Percentiles rank a stretch among this genome's conserved stretches.
These are phyloP conservation scores for Bibio marci DNA, from an alignment of 2,888 invertebrate genomes.

Conservation along the genomic window DNA sequence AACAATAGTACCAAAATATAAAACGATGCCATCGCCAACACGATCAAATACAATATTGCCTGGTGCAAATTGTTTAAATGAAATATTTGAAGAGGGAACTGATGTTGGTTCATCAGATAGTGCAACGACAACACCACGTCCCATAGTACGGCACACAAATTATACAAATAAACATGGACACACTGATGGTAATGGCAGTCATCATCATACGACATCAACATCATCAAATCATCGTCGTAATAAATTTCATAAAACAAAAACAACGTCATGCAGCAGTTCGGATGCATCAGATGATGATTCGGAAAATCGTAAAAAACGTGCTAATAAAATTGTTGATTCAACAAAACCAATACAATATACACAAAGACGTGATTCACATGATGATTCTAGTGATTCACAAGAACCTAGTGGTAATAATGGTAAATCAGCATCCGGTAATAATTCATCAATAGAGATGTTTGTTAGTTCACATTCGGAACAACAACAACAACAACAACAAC, in stretches of 20 bases:
- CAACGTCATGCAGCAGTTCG: conserved; percentile 86
- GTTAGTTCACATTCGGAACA: conserved; percentile 5
- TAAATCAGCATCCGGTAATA: conserved; percentile 24
- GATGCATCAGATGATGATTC: conserved; percentile 78
- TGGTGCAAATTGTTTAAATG: conserved; percentile 35
- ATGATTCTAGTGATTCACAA: conserved; percentile 73
- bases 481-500: conserved; percentile 10
- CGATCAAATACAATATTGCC: conserved; percentile 19
- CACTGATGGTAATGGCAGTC: conserved; percentile 11
- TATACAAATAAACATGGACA: conserved; percentile 7
- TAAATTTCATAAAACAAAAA: conserved; percentile 53
- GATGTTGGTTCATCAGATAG: conserved; percentile 22
- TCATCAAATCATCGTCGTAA: conserved; percentile 38
- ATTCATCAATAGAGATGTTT: background rate
- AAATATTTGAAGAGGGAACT: conserved; percentile 46
- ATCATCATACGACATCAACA: conserved; percentile 17
- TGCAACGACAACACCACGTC: conserved; percentile 13
- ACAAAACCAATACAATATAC: conserved; percentile 40
- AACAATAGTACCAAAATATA: conserved; percentile 31
- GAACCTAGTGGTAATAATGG: conserved; percentile 34
- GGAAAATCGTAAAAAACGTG: conserved; percentile 64
- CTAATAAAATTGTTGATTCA: conserved; percentile 46
- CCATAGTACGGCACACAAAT: conserved; percentile 17
- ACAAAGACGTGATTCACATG: conserved; percentile 59
- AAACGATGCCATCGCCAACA: conserved; percentile 40